phyloP scores from a whole-genome alignment of 1,140 invertebrate genomes.

The Trialeurodes vaporariorum region DNA sequence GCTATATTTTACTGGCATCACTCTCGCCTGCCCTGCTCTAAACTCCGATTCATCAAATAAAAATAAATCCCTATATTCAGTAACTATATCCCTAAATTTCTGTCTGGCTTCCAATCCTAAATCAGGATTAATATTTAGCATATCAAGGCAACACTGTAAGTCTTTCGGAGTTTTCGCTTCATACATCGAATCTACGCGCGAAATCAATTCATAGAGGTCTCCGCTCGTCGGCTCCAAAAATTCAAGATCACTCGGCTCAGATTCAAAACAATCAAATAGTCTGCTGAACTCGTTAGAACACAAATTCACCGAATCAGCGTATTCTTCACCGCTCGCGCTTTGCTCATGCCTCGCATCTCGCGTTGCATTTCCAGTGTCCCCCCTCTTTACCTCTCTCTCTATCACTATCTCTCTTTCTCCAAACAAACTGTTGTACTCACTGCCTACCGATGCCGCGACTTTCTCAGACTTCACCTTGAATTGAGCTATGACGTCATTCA shows the following conservation, averaged over 20 bases:
- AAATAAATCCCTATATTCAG: neutral
- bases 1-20: neutral
- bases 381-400: neutral
- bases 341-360: neutral
- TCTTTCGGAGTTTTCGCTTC: too few species aligned
- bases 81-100: neutral
- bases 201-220: neutral
- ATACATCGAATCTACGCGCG: too few species aligned
- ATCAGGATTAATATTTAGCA: neutral
- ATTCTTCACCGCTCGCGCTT: neutral
- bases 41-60: neutral
- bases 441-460: too few species aligned
- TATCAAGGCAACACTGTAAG: too few species aligned
- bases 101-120: neutral
- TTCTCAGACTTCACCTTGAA: too few species aligned
- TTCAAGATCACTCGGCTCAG: neutral
- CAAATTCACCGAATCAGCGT: neutral
- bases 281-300: neutral
- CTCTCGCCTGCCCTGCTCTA: neutral
- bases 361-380: neutral
- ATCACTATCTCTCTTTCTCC: neutral
- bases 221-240: neutral
- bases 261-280: neutral
- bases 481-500: too few species aligned
- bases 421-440: too few species aligned